Base-by-base conservation (phyloP, 2,797 vertebrate genomes). In the Cetoscarus ocellatus region DNA sequence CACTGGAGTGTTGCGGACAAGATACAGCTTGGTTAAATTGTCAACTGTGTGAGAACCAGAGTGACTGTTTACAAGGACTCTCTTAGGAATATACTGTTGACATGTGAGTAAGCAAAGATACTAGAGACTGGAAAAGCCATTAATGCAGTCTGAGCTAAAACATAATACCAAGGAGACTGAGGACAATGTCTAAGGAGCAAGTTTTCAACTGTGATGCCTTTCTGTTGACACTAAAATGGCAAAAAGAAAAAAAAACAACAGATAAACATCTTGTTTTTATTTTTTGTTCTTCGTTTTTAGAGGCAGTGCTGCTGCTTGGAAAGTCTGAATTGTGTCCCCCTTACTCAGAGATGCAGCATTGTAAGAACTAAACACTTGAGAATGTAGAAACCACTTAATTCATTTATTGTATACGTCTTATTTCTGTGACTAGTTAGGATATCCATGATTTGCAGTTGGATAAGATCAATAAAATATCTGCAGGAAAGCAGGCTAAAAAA, bases 41-140 rank as follows among this genome's bases (percentile, higher is more conserved):
- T 77, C 76, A 73, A 62, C 52, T 45, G 17, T 13, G 69, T 51
- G 56, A 66, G 70, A 86, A 84, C 83, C 79, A 82, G 77, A 65
- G 70, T 71, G 82, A 80, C 69, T 77, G 85, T 81, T 83, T 84
- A 91, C 83, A 62, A 84, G 65, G 44, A 80, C 17, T 62, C 38
- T 62, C 87, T 79, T 87, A 65, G 80, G 69, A 85, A 86, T 80
- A 80, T 85, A 77, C 70, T 83, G 73, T 68, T 63, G 77, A 79
- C 76, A 89, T 84, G 82, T 77, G 79, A 84, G 72, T 88, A 89
- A 87, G 80, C 84, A 90, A 86, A 88, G 84, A 81, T 73, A 67
- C 59, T 35, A 74, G 6, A 42, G 64, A 77, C 79, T 82, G 79
- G 88, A 90, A 89, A 85, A 89, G 77, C 71, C 75, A 90, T 92